Percentiles rank a stretch among this genome's conserved stretches.
phyloP scores from a whole-genome alignment of 2,888 invertebrate species.

The Caenorhabditis sp. region DNA sequence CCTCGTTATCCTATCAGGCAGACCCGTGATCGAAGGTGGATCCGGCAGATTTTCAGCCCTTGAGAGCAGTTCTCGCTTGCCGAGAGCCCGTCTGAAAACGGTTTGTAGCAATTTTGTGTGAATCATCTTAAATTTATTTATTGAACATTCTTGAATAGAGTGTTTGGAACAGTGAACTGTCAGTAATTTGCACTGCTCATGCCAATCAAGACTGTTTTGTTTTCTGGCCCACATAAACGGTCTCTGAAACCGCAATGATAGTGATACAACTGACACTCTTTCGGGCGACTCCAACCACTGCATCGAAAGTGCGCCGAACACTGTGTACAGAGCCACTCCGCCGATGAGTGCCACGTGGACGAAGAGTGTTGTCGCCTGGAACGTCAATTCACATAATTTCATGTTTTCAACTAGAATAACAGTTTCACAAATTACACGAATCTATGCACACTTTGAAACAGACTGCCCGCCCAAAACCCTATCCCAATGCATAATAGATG shows the following conservation, averaged over 20 bases:
- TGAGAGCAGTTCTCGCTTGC: slow-evolving; percentile 22
- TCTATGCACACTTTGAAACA: no score
- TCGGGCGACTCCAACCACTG: slow-evolving; percentile 69
- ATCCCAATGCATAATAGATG: no score
- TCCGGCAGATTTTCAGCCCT: neutral
- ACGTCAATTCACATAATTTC: no score
- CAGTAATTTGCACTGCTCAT: no score
- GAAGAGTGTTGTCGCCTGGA: slow-evolving; percentile 73
- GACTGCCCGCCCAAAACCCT: no score
- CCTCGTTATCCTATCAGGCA: slow-evolving; percentile 45
- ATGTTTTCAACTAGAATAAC: no score
- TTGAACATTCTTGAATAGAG: no score
- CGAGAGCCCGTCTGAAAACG: slow-evolving; percentile 28
- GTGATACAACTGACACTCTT: slow-evolving; percentile 54
- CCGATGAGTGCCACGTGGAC: slow-evolving; percentile 71
- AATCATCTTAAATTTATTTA: no score
- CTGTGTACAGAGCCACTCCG: slow-evolving; percentile 71
- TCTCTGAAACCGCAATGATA: no score
- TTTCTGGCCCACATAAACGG: no score
- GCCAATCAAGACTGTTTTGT: no score
- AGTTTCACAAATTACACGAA: no score
- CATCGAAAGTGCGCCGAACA: slow-evolving; percentile 74
- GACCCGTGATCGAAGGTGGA: slow-evolving; percentile 17
- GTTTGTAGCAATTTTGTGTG: neutral
- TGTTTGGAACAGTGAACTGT: neutral